Conservation (phyloP, 2,888 invertebrate species). For the Chironomus riparius region DNA sequence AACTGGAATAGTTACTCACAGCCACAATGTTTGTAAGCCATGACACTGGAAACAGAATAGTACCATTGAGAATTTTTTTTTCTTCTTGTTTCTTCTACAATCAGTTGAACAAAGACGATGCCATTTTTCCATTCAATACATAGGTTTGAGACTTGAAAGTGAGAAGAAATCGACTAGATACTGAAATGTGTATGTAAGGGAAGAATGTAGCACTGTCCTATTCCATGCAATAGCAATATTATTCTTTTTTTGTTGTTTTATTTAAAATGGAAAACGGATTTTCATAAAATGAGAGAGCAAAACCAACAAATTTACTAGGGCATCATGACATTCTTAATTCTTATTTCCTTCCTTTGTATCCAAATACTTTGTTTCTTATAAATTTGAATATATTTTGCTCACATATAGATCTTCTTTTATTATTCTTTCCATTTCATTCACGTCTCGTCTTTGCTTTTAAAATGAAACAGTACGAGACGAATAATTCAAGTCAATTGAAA, state of each 20-base stretch:
- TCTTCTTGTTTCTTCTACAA: too few relatives aligned
- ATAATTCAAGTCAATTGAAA: not conserved
- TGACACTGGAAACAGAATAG: not conserved
- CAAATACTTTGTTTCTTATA: too few relatives aligned
- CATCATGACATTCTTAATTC: not conserved
- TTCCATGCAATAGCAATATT: constrained; percentile 19
- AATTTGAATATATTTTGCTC: too few relatives aligned
- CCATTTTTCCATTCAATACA: too few relatives aligned
- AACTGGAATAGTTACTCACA: constrained; percentile 9
- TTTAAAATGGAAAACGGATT: constrained; percentile 22
- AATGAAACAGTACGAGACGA: too few relatives aligned
- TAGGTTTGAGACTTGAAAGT: not conserved
- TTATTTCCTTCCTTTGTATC: too few relatives aligned
- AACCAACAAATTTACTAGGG: constrained; percentile 18
- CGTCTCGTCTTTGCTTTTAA: not conserved
- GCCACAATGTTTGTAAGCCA: not conserved
- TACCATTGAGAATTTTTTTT: not conserved
- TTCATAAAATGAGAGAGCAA: constrained; percentile 26
- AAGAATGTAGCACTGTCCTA: constrained; percentile 9
- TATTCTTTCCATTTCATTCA: not conserved
- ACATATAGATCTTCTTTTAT: not conserved
- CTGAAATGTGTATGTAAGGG: not conserved
- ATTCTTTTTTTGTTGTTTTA: not conserved
- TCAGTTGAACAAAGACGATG: too few relatives aligned
- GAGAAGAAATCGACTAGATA: constrained; percentile 12